Conservation (phyloP, 1,140 invertebrate species). For the Drosophila nigrodunni region DNA sequence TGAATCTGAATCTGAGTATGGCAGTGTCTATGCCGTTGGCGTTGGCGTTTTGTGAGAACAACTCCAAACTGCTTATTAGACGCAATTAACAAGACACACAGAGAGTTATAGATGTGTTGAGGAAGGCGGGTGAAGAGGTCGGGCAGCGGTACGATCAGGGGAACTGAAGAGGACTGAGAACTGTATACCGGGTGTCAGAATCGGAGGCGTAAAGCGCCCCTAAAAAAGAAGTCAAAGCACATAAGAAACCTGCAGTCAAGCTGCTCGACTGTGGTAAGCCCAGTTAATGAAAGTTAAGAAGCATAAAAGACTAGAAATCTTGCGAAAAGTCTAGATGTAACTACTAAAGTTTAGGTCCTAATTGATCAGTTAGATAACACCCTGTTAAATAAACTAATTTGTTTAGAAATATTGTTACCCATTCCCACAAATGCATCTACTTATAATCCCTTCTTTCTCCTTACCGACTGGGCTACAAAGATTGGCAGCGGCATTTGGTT, state of each 20-base stretch:
- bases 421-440: too few species aligned
- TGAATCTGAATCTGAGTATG: slow-evolving; percentile 16
- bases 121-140: slow-evolving; percentile 8
- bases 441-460: too few species aligned
- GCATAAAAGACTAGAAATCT: too few species aligned
- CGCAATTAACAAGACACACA: slow-evolving; percentile 75
- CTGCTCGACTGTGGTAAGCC: too few species aligned
- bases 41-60: slow-evolving; percentile 81
- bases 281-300: too few species aligned
- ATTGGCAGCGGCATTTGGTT: slow-evolving; percentile 51
- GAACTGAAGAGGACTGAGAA: not conserved
- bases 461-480: slow-evolving; percentile 1
- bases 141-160: slow-evolving; percentile 1
- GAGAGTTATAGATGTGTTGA: not conserved
- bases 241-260: too few species aligned
- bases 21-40: slow-evolving; percentile 54
- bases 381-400: too few species aligned
- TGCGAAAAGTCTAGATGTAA: too few species aligned
- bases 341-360: too few species aligned
- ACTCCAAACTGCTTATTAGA: slow-evolving; percentile 81
- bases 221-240: slow-evolving; percentile 2
- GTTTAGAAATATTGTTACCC: too few species aligned
- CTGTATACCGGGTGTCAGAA: slow-evolving; percentile 56
- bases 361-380: too few species aligned
- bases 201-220: slow-evolving; percentile 42